Evolutionary conservation across 1,140 invertebrate genomes (phyloP).

Genomic region (Notospermus geniculatus): DNA sequence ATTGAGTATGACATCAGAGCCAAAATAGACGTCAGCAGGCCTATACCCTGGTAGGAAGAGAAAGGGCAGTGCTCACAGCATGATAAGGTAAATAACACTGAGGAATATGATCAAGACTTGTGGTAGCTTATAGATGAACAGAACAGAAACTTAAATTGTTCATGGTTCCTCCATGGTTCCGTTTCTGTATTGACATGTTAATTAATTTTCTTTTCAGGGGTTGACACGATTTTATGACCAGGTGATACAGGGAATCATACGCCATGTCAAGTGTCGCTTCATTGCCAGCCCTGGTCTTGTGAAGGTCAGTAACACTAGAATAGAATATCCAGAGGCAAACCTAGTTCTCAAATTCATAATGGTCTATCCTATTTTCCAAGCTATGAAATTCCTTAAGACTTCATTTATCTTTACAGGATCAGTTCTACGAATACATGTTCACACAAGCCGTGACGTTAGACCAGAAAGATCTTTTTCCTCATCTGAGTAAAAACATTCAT

Average conservation of each 20-base stretch:
- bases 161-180: no score
- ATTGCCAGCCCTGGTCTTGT: conserved; percentile 98
- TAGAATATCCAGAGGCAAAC: background rate
- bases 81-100: conserved; percentile 93
- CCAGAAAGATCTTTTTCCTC: conserved; percentile 84
- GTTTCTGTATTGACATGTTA: background rate
- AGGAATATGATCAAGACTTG: no score
- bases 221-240: conserved; percentile 91
- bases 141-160: no score
- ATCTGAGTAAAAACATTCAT: conserved; percentile 96
- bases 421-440: conserved; percentile 94
- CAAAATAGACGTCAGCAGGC: conserved; percentile 96
- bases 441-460: conserved; percentile 87
- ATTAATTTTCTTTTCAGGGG: conserved; percentile 65
- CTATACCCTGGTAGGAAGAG: conserved; percentile 91
- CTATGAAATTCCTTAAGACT: background rate
- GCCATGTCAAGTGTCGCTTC: conserved; percentile 95
- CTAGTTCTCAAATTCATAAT: background rate
- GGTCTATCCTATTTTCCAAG: background rate
- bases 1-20: conserved; percentile 97
- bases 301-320: conserved; percentile 60
- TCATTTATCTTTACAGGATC: conserved; percentile 64
- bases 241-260: conserved; percentile 88
- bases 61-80: conserved; percentile 93
- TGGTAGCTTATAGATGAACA: no score